A percentile compares a stretch with the other conserved stretches of the same genome.
These are phyloP conservation scores for Metalampra italica DNA, from an alignment of 2,888 invertebrate species.

Conservation along the genomic window DNA sequence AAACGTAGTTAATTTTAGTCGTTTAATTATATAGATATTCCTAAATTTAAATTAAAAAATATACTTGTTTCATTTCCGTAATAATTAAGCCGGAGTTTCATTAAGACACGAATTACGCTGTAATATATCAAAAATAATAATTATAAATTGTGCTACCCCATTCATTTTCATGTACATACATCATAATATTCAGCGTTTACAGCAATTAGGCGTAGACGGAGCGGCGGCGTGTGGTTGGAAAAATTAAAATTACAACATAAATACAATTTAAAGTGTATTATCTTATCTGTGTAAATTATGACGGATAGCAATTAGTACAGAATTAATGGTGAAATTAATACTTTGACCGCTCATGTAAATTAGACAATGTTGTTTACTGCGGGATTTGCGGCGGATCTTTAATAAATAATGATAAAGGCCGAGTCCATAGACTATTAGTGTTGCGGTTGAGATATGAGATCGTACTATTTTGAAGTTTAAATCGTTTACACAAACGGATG, in stretches of 20 bases:
- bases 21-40: constrained; percentile 14
- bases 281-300: constrained; percentile 67
- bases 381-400: constrained; percentile 23
- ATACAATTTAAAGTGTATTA: constrained; percentile 67
- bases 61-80: constrained; percentile 19
- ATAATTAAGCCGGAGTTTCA: constrained; percentile 31
- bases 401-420: constrained; percentile 21
- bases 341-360: constrained; percentile 73
- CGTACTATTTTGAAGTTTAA: too few relatives aligned
- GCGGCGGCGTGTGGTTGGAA: constrained; percentile 54
- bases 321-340: constrained; percentile 77
- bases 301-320: constrained; percentile 68
- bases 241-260: constrained; percentile 59
- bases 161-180: constrained; percentile 61
- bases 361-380: constrained; percentile 60
- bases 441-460: too few relatives aligned
- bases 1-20: not conserved
- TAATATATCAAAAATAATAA: constrained; percentile 46
- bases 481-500: too few relatives aligned
- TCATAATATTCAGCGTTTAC: constrained; percentile 58
- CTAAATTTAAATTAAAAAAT: constrained; percentile 11
- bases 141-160: constrained; percentile 45
- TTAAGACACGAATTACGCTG: constrained; percentile 26
- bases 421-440: too few relatives aligned
- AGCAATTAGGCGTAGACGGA: constrained; percentile 57